Conservation (phyloP, 2,888 invertebrate genomes). For the Scrobipalpa atriplicella region DNA sequence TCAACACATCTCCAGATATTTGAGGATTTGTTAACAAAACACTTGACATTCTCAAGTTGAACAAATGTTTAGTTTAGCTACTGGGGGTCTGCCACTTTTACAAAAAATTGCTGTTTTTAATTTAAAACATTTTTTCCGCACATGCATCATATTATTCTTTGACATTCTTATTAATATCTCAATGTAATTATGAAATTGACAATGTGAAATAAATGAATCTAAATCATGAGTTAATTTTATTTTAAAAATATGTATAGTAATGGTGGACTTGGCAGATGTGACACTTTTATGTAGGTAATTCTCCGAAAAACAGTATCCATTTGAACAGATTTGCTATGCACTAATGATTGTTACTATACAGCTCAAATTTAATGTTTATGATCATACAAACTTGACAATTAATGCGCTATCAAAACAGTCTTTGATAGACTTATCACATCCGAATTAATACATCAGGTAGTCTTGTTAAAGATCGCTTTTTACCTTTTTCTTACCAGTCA, state of each 20-base stretch:
- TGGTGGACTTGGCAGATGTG: too few relatives aligned
- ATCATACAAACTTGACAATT: not conserved
- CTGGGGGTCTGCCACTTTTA: constrained; percentile 18
- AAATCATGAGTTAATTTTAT: too few relatives aligned
- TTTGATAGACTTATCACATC: constrained; percentile 32
- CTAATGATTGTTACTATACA: too few relatives aligned
- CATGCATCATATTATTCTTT: too few relatives aligned
- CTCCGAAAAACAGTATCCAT: too few relatives aligned
- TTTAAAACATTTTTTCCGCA: not conserved
- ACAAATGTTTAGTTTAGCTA: constrained; percentile 30
- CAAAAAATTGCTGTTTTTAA: not conserved
- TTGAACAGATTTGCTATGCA: too few relatives aligned
- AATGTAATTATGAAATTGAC: too few relatives aligned
- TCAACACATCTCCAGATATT: constrained; percentile 18
- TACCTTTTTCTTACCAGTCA: constrained; percentile 23
- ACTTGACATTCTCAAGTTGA: constrained; percentile 29
- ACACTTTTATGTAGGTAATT: too few relatives aligned
- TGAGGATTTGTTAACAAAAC: constrained; percentile 29
- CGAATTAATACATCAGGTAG: constrained; percentile 31
- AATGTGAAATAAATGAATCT: too few relatives aligned
- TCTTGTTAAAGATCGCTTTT: constrained; percentile 28
- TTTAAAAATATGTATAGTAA: too few relatives aligned
- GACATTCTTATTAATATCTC: too few relatives aligned
- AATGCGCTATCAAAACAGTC: not conserved
- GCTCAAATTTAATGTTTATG: too few relatives aligned